These are phyloP conservation scores for Boloria selene DNA, from an alignment of 2,888 invertebrate genomes.

Conservation along the genomic window DNA sequence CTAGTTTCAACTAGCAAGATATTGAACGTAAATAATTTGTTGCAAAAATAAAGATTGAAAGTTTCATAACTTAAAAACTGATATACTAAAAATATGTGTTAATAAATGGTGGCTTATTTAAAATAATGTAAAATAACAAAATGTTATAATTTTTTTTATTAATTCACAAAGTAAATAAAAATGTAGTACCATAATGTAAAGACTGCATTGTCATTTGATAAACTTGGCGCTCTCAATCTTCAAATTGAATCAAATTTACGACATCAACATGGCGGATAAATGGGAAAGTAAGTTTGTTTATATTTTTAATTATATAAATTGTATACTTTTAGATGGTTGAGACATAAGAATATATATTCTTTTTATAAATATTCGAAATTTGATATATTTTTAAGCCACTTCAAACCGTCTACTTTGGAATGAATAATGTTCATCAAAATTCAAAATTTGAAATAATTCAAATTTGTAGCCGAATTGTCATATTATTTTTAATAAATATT, in stretches of 20 bases:
- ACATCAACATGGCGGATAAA: slow-evolving; percentile 91
- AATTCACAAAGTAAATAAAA: background rate
- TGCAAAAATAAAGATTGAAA: no score
- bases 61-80: no score
- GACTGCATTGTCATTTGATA: slow-evolving; percentile 38
- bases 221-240: slow-evolving; percentile 74
- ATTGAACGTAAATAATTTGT: no score
- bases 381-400: slow-evolving; percentile 37
- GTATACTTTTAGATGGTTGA: slow-evolving; percentile 13
- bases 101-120: no score
- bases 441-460: slow-evolving; percentile 83
- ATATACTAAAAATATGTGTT: no score
- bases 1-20: no score
- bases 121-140: no score
- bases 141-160: no score
- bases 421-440: slow-evolving; percentile 49
- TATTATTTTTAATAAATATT: slow-evolving; percentile 37
- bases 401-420: slow-evolving; percentile 47
- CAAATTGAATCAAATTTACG: slow-evolving; percentile 67
- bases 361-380: slow-evolving; percentile 38
- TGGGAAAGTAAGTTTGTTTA: slow-evolving; percentile 88
- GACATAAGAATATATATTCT: slow-evolving; percentile 29
- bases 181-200: slow-evolving; percentile 34
- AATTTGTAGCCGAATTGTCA: slow-evolving; percentile 73
- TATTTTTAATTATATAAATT: slow-evolving; percentile 50